phyloP scores from a whole-genome alignment of 1,140 invertebrate species.

The Heliconius eleuchia region DNA sequence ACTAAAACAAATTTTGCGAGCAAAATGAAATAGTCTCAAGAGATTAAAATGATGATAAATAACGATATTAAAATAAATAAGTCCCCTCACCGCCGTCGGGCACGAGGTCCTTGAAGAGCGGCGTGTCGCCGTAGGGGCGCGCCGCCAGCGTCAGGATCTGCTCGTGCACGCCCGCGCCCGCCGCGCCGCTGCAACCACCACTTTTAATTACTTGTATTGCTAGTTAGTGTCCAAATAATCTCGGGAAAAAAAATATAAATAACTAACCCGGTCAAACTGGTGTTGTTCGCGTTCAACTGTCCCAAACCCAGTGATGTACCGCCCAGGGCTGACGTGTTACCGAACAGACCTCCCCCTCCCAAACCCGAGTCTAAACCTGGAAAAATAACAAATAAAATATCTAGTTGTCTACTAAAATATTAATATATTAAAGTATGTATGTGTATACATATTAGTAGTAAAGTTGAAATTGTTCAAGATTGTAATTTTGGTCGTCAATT shows the following conservation, averaged over 20 bases:
- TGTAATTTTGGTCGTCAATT: no score
- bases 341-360: slow-evolving; percentile 55
- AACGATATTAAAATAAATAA: no score
- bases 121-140: slow-evolving; percentile 63
- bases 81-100: slow-evolving; percentile 51
- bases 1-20: no score
- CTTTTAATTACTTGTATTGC: no score
- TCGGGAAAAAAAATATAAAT: no score
- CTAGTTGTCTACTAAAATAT: neutral
- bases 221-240: no score
- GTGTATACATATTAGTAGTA: no score
- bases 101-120: slow-evolving; percentile 65
- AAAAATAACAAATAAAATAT: neutral
- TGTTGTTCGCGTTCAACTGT: slow-evolving; percentile 47
- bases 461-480: no score
- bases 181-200: neutral
- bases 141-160: slow-evolving; percentile 64
- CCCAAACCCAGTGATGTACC: slow-evolving; percentile 44
- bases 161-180: slow-evolving; percentile 59
- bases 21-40: no score
- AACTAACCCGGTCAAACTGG: slow-evolving; percentile 44
- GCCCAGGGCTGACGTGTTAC: slow-evolving; percentile 43
- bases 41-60: no score
- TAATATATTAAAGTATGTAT: no score
- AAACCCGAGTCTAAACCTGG: slow-evolving; percentile 51